Percentiles rank a stretch among this genome's conserved stretches.
Conservation (phyloP, 2,888 invertebrate genomes). For the Athalia circularis region DNA sequence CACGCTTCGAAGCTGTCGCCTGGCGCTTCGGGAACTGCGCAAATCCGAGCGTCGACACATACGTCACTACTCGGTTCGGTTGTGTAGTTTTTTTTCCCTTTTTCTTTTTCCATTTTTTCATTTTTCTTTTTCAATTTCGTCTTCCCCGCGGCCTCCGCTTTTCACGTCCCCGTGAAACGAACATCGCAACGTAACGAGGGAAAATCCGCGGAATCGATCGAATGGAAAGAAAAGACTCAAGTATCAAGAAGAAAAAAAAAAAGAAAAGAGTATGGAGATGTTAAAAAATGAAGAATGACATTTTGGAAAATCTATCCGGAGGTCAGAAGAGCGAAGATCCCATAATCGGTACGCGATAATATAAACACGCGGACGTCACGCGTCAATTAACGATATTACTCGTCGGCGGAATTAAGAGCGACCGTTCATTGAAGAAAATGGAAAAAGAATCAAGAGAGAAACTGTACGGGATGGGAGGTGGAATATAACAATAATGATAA, state of each 20-base stretch:
- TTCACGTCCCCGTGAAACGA: too few relatives aligned
- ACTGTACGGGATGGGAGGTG: too few relatives aligned
- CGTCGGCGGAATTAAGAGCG: too few relatives aligned
- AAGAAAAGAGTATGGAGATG: neutral
- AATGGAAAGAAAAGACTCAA: neutral
- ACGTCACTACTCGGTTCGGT: slow-evolving; percentile 37
- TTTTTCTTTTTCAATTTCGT: neutral
- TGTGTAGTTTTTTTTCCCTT: slow-evolving; percentile 14
- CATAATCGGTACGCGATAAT: too few relatives aligned
- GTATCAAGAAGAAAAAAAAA: neutral
- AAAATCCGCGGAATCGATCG: too few relatives aligned
- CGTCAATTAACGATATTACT: too few relatives aligned
- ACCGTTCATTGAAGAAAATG: too few relatives aligned
- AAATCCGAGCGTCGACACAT: slow-evolving; percentile 44
- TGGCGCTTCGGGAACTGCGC: slow-evolving; percentile 45
- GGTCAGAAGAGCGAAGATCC: neutral
- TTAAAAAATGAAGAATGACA: neutral
- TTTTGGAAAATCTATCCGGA: neutral
- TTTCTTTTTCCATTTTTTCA: neutral
- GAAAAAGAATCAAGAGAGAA: too few relatives aligned
- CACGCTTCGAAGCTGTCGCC: slow-evolving; percentile 41
- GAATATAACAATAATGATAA: too few relatives aligned
- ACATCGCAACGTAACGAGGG: too few relatives aligned
- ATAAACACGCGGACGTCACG: too few relatives aligned
- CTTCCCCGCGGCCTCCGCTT: neutral